Base-by-base conservation (phyloP, 2,113 vertebrate species). In the Brachirus orientalis region DNA sequence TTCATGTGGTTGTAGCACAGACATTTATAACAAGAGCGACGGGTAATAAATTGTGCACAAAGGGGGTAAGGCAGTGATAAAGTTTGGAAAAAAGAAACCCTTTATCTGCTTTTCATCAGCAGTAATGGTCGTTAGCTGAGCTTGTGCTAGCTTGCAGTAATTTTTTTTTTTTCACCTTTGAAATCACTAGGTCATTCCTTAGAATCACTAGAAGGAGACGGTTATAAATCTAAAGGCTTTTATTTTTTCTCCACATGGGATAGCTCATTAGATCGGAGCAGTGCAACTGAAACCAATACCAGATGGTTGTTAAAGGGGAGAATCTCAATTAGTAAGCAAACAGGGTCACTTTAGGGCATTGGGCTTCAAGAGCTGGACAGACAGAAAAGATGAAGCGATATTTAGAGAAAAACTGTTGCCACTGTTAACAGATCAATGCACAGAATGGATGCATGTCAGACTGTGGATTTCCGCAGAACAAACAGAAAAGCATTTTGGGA, bases 231-330 rank as follows among this genome's bases (percentile, higher is more conserved):
- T 85, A 75, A 69, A 70, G 41, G 51, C 59, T 68, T 84, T 79
- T 80, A 54, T 73, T 79, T 79, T 80, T 76, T 28, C 2, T 2
- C 28, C 82, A 76, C 80, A 46, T 71, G 82, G 83, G 83, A 88
- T 82, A 68, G 80, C 85, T 90, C 87, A 89, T 91, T 91, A 91
- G 62, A 82, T 80, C 48, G 60, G 19, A 70, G 51, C 48, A 45
- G 73, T 41, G 63, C 59, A 77, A 86, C 69, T 72, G 66, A 89
- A 91, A 91, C 86, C 83, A 90, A 89, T 80, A 77, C 90, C 90
- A 91, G 75, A 87, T 91, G 90, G 74, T 67, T 85, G 77, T 82
- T 79, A 88, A 86, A 67, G 52, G 67, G 2, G 72, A 88, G 55
- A 85, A 86, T 79, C 75, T 75, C 79, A 77, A 90, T 91, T 90